Evolutionary conservation across 2,113 vertebrate species (phyloP).

Genomic region (Telmatochromis bifrenatus): DNA sequence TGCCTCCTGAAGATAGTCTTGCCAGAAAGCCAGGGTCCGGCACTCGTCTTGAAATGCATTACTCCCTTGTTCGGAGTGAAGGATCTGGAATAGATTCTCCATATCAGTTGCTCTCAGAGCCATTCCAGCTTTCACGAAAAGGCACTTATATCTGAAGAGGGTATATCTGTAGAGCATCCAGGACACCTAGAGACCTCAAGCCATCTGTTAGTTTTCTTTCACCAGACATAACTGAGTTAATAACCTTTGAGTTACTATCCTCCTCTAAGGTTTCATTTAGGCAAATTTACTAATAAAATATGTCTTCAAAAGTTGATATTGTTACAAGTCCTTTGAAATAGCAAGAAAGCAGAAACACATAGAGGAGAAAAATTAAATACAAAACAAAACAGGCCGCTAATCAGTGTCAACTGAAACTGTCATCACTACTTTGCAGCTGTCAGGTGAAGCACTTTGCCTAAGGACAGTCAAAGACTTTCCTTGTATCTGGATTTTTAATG

Average conservation of each 20-base stretch:
- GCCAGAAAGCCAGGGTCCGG: not conserved
- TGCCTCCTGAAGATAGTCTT: not conserved
- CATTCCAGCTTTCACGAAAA: not conserved
- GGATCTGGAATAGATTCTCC: not conserved
- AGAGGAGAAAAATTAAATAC: not conserved
- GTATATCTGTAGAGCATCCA: not conserved
- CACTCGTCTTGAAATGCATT: not conserved
- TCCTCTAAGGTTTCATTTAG: not conserved
- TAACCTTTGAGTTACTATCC: not conserved
- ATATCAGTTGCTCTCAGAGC: not conserved
- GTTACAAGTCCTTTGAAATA: not conserved
- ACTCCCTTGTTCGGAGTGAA: rapidly evolving
- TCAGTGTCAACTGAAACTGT: conserved; percentile 15
- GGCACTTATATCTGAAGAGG: not conserved
- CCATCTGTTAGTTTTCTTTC: not conserved
- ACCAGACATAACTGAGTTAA: not conserved
- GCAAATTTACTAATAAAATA: not conserved
- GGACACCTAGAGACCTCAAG: not conserved
- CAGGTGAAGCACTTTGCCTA: conserved; percentile 14
- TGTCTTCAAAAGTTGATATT: not conserved
- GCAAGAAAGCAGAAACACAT: not conserved
- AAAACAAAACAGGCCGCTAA: not conserved
- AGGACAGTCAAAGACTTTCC: conserved; percentile 12
- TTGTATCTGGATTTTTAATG: conserved; percentile 14
- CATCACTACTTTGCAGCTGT: conserved; percentile 9